Percentiles rank a stretch among this genome's conserved stretches.
Conservation (phyloP, 2,888 invertebrate species). For the Lasioglossum leucozonium region DNA sequence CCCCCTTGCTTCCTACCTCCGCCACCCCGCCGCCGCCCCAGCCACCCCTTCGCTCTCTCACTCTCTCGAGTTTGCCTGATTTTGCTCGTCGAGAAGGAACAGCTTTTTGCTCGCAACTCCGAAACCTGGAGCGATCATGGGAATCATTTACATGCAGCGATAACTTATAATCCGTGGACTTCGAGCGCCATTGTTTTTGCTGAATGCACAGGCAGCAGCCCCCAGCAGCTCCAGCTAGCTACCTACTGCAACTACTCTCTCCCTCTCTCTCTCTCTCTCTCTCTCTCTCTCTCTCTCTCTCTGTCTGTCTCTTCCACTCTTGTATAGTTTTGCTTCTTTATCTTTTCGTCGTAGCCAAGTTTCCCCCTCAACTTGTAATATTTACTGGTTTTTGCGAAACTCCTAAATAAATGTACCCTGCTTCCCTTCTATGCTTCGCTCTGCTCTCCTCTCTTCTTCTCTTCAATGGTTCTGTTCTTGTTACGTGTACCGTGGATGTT, state of each 20-base stretch:
- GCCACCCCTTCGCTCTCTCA: slow-evolving; percentile 56
- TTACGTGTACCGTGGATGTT: background rate
- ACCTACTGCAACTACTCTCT: slow-evolving; percentile 9
- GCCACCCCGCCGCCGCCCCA: background rate
- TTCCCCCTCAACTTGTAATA: slow-evolving; percentile 25
- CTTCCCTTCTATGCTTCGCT: background rate
- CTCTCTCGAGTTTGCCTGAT: slow-evolving; percentile 60
- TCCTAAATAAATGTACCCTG: slow-evolving; percentile 19
- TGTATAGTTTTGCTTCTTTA: slow-evolving; percentile 31
- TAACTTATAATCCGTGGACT: slow-evolving; percentile 52
- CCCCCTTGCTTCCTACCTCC: slow-evolving; percentile 63
- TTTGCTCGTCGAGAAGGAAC: slow-evolving; percentile 62
- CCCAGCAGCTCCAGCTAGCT: background rate
- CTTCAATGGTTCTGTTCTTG: background rate
- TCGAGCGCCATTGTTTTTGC: slow-evolving; percentile 50
- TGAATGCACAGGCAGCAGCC: background rate
- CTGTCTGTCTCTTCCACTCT: background rate
- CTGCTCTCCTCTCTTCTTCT: background rate
- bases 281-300: background rate
- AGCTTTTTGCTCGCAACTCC: slow-evolving; percentile 53
- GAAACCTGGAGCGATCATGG: slow-evolving; percentile 50
- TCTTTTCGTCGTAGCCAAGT: slow-evolving; percentile 26
- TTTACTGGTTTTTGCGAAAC: background rate
- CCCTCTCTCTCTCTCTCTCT: background rate
- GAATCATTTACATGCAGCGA: slow-evolving; percentile 59